Base-by-base conservation (phyloP, 2,888 invertebrate species). In the Drymonia ruficornis region DNA sequence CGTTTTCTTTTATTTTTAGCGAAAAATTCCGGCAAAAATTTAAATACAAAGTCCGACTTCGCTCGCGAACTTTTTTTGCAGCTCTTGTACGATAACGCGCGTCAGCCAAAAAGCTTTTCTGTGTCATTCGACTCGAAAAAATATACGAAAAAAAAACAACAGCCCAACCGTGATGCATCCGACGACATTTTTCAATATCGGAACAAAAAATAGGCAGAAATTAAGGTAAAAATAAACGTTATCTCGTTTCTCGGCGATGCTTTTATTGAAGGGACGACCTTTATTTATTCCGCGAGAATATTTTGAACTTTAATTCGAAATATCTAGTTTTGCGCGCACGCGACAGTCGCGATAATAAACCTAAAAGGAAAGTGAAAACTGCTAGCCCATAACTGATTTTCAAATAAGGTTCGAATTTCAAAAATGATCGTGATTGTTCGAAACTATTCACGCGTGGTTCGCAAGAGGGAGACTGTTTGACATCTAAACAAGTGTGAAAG, bases 41-140 rank as follows among this genome's bases (percentile, higher is more conserved):
- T 84, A 80, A 86, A 87, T 84, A 84, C 83, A 84, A 87, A 86
- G 80, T 83, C 80, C 40, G 40, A 15, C 59, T 60, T 56, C 57
- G 59, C 57, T 74, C 73, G 74, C 74, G 65, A 75, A 67, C 68
- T 83, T 84, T 87, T 84, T 81, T 65, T 63, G 72, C 73, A 70
- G 79, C 77, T 78, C 77, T 73, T 75, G 72, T 71, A 69, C 82
- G 91, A 90, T 91, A 91, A 89, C 84, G 78, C 78, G 65, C 81
- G 84, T 81, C 84, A 78, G 81, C 82, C 89, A 90, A 91, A 91
- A 86, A 92, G 92, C 92, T 86, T 92, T 91, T 91, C 89, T 85
- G 90, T 92, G 92, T 92, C 84, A 75, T 76, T 76, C 75, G 70
- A 69, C 66, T 61, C 63, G 59, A 72, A 73, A 76, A 78, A 78